Conservation (phyloP, 1,140 invertebrate species). For the Listronotus oregonensis region DNA sequence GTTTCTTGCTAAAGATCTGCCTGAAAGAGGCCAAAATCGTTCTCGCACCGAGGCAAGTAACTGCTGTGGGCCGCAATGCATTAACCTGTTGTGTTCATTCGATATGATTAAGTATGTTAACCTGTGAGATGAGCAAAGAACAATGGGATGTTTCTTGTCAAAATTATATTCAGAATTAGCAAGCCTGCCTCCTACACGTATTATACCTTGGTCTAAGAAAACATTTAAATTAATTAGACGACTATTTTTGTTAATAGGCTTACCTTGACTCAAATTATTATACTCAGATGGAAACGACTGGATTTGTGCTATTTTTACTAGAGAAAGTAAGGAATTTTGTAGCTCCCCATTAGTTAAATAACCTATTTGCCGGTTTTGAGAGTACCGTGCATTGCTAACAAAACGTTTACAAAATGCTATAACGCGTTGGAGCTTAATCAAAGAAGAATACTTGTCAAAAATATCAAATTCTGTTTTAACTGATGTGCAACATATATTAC, state of each 20-base stretch:
- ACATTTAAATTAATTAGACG: conserved; percentile 14
- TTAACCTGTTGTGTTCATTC: conserved; percentile 30
- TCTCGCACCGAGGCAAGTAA: conserved; percentile 18
- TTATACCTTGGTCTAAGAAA: too few relatives aligned
- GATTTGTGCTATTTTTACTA: conserved; percentile 16
- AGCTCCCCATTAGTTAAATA: conserved; percentile 12
- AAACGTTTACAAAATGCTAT: conserved; percentile 21
- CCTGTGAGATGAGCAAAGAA: too few relatives aligned
- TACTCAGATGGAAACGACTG: conserved; percentile 27
- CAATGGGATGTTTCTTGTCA: too few relatives aligned
- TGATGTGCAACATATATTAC: too few relatives aligned
- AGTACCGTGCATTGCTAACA: conserved; percentile 10
- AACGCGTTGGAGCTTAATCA: conserved; percentile 24
- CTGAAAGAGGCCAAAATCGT: too few relatives aligned
- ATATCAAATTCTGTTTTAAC: neutral
- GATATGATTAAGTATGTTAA: too few relatives aligned
- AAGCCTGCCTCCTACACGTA: too few relatives aligned
- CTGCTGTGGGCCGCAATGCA: conserved; percentile 46
- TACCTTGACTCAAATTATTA: conserved; percentile 17
- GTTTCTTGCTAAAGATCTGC: too few relatives aligned
- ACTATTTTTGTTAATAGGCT: conserved; percentile 15
- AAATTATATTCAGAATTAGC: too few relatives aligned
- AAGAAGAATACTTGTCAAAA: conserved; percentile 20
- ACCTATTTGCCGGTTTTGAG: conserved; percentile 6
- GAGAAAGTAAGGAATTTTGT: conserved; percentile 7